Conservation (phyloP, 2,888 invertebrate genomes). For the Siphlonurus alternatus region DNA sequence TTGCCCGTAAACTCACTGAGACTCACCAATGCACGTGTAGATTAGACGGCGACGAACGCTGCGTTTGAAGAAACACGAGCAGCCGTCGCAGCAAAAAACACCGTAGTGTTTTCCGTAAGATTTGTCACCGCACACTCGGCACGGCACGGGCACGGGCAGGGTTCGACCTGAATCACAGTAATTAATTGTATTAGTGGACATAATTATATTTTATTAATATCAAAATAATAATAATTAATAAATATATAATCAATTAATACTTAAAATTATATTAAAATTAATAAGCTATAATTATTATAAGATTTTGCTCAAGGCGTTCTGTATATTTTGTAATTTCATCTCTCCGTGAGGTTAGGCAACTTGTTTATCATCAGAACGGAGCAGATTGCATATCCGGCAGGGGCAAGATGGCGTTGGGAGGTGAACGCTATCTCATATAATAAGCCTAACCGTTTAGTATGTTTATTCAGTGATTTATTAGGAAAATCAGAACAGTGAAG, state of each 20-base stretch:
- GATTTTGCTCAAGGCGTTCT: not conserved
- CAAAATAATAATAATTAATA: not conserved
- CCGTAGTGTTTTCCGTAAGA: constrained; percentile 76
- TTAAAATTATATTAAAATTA: not conserved
- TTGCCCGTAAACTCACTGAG: not conserved
- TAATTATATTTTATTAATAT: not conserved
- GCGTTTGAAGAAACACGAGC: constrained; percentile 79
- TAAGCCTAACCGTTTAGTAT: too few relatives aligned
- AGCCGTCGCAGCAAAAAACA: constrained; percentile 72
- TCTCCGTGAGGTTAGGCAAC: too few relatives aligned
- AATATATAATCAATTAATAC: not conserved
- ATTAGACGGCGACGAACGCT: constrained; percentile 53
- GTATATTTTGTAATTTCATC: too few relatives aligned
- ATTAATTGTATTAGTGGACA: constrained; percentile 7
- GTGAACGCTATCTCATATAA: too few relatives aligned
- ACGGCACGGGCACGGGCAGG: constrained; percentile 45
- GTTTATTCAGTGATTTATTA: too few relatives aligned
- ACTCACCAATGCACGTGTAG: constrained; percentile 62
- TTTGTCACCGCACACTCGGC: constrained; percentile 66
- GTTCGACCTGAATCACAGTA: constrained; percentile 32
- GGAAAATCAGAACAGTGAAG: too few relatives aligned
- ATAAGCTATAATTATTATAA: not conserved
- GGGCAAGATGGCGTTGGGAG: too few relatives aligned
- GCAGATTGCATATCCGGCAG: too few relatives aligned
- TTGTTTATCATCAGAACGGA: too few relatives aligned